These are phyloP conservation scores for Pseudomugil tenellus DNA, from an alignment of 2,797 vertebrate genomes.

Conservation along the genomic window DNA sequence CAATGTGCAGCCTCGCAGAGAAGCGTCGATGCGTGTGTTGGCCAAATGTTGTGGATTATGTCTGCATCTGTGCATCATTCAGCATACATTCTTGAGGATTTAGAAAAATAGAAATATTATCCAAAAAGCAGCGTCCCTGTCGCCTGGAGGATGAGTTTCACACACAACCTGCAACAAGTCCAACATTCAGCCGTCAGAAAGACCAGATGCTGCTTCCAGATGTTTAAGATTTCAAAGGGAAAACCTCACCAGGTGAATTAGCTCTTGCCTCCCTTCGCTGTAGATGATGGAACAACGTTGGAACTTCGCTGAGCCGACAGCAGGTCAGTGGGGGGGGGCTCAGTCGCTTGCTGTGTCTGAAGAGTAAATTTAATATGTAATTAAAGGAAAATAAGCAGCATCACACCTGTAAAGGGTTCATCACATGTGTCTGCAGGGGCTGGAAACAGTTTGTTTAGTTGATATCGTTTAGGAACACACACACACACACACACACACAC, in stretches of 20 bases:
- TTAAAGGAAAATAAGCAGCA: neutral
- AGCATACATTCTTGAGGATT: constrained; percentile 64
- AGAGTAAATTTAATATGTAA: constrained; percentile 11
- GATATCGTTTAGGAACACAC: neutral
- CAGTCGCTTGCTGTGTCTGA: constrained; percentile 74
- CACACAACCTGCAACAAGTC: constrained; percentile 60
- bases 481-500: neutral
- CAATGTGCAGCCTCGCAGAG: constrained; percentile 38
- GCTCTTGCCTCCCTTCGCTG: constrained; percentile 74
- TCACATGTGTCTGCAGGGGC: constrained; percentile 34
- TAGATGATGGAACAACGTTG: constrained; percentile 70
- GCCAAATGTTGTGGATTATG: constrained; percentile 13
- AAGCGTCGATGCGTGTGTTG: constrained; percentile 21
- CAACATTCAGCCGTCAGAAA: constrained; percentile 26
- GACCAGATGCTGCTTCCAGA: neutral
- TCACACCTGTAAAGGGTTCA: neutral
- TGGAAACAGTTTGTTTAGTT: neutral
- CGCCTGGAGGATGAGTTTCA: constrained; percentile 40
- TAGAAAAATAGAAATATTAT: constrained; percentile 69
- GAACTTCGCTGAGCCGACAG: constrained; percentile 65
- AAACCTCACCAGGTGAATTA: constrained; percentile 62
- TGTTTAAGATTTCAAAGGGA: neutral
- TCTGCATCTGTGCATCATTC: constrained; percentile 48
- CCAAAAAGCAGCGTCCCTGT: constrained; percentile 57
- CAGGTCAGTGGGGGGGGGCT: constrained; percentile 45